These are phyloP conservation scores for Yoshiicerus persimilis DNA, from an alignment of 1,140 invertebrate genomes.

Conservation along the genomic window DNA sequence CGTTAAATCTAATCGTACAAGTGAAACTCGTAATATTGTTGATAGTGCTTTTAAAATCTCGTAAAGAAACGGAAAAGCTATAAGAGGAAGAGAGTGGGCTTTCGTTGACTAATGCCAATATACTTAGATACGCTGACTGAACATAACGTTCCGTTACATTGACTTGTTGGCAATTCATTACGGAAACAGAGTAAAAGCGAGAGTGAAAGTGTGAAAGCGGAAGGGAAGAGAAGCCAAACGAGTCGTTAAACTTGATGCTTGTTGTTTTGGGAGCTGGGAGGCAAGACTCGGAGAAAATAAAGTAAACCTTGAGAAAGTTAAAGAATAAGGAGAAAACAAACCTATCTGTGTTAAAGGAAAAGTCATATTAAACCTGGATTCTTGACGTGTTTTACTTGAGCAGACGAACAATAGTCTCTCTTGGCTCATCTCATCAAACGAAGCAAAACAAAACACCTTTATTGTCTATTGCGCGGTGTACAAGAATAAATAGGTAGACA, in stretches of 20 bases:
- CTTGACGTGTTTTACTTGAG: background rate
- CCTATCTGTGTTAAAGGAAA: background rate
- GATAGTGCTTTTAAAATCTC: background rate
- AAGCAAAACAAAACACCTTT: background rate
- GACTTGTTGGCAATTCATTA: constrained; percentile 20
- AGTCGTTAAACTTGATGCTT: constrained; percentile 10
- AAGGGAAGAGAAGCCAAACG: background rate
- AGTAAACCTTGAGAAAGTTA: background rate
- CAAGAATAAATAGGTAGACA: background rate
- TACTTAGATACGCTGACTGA: background rate
- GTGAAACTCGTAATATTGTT: background rate
- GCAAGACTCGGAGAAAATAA: background rate
- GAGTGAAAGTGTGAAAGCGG: background rate
- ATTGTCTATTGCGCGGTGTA: background rate
- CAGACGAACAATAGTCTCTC: background rate
- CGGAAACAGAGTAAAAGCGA: background rate
- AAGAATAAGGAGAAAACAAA: background rate
- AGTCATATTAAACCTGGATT: background rate
- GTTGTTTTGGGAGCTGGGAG: constrained; percentile 6
- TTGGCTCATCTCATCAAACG: constrained; percentile 14
- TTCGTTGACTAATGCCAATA: background rate
- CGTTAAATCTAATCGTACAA: background rate
- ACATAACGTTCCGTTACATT: background rate
- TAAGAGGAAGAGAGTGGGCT: background rate
- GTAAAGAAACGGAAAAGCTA: background rate